Evolutionary conservation across 2,888 invertebrate species (phyloP).

Genomic region (Pterostichus niger): DNA sequence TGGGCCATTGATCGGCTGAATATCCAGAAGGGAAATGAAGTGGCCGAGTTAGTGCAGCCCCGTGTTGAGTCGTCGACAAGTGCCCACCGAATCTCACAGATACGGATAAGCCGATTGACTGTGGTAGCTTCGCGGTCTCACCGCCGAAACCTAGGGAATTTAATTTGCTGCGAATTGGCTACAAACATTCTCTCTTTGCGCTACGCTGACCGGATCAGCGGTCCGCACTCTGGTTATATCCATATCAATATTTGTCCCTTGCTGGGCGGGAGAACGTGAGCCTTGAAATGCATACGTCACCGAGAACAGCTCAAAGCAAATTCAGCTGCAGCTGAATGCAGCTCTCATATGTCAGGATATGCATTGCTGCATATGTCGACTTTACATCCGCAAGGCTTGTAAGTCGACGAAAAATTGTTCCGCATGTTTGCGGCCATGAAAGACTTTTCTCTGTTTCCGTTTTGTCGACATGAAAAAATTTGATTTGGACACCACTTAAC

Average conservation of each 20-base stretch:
- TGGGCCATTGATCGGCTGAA: constrained; percentile 56
- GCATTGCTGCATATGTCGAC: constrained; percentile 41
- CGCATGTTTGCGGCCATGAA: constrained; percentile 2
- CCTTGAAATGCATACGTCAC: constrained; percentile 19
- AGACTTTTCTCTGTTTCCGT: not conserved
- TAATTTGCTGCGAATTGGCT: constrained; percentile 55
- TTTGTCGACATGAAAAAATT: too few relatives aligned
- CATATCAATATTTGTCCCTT: constrained; percentile 58
- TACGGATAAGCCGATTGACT: constrained; percentile 56
- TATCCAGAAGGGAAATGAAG: constrained; percentile 55
- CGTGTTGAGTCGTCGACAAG: not conserved
- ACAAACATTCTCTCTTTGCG: constrained; percentile 48
- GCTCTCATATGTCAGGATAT: constrained; percentile 51
- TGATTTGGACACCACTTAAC: too few relatives aligned
- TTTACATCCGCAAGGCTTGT: constrained; percentile 24
- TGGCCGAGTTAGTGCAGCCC: not conserved
- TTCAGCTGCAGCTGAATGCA: constrained; percentile 33
- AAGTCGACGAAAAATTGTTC: constrained; percentile 42
- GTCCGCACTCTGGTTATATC: constrained; percentile 20
- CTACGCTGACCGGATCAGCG: constrained; percentile 19
- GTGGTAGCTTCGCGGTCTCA: constrained; percentile 26
- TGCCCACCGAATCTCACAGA: constrained; percentile 3
- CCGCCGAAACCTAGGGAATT: constrained; percentile 46
- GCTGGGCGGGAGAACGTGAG: not conserved
- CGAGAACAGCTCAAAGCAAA: constrained; percentile 37